These are phyloP conservation scores for Gibbula magus DNA, from an alignment of 2,888 invertebrate genomes.

Conservation along the genomic window DNA sequence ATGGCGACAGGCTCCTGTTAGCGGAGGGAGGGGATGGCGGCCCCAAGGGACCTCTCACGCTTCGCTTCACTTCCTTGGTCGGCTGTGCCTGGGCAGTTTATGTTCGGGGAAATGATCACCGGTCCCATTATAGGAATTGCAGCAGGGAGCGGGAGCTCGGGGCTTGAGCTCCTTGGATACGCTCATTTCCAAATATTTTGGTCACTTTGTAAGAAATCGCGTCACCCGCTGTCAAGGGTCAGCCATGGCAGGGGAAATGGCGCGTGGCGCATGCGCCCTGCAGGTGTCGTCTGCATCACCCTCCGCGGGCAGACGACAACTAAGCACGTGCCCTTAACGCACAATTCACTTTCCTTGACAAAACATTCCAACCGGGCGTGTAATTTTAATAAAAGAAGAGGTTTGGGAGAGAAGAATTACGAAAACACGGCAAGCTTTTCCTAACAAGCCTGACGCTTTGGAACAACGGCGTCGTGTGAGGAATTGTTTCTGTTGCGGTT, in stretches of 20 bases:
- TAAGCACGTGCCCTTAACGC: constrained; percentile 15
- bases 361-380: constrained; percentile 16
- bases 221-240: constrained; percentile 13
- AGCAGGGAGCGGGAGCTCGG: neutral
- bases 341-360: constrained; percentile 18
- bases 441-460: neutral
- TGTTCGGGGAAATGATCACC: constrained; percentile 26
- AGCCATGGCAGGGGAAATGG: constrained; percentile 16
- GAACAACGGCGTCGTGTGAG: constrained; percentile 2
- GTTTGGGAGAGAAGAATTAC: constrained; percentile 7
- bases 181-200: constrained; percentile 5
- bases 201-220: neutral
- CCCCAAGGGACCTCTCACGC: constrained; percentile 18
- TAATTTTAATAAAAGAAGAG: constrained; percentile 20
- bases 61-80: neutral
- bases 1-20: constrained; percentile 7
- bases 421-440: neutral
- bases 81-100: constrained; percentile 20
- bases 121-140: constrained; percentile 10
- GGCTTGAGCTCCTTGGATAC: constrained; percentile 5
- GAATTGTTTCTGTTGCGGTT: constrained; percentile 11
- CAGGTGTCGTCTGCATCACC: constrained; percentile 21
- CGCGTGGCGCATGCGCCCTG: constrained; percentile 24
- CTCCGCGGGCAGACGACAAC: constrained; percentile 7
- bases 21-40: neutral